Conservation (phyloP, 2,888 invertebrate genomes). For the Drosophila mimica region DNA sequence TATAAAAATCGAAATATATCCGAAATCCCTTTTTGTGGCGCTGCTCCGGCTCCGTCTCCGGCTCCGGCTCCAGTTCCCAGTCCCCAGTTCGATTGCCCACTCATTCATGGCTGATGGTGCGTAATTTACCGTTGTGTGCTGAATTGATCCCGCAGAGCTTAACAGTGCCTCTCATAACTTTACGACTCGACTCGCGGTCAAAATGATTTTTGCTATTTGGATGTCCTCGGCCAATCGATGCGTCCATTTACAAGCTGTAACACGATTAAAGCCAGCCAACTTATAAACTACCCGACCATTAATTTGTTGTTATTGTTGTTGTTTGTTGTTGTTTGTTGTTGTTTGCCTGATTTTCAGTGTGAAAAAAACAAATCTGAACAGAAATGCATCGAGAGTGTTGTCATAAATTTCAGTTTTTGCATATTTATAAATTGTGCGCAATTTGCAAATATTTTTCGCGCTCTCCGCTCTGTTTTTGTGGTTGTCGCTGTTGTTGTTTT, state of each 20-base stretch:
- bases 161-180: conserved; percentile 74
- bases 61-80: background rate
- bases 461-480: conserved; percentile 21
- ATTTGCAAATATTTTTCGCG: conserved; percentile 45
- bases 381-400: conserved; percentile 27
- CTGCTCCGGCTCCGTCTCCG: background rate
- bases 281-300: conserved; percentile 60
- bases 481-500: conserved; percentile 20
- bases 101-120: conserved; percentile 16
- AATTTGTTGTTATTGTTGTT: conserved; percentile 41
- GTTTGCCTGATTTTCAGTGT: conserved; percentile 19
- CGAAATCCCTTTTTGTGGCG: conserved; percentile 62
- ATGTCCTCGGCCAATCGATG: conserved; percentile 38
- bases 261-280: conserved; percentile 55
- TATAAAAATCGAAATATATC: conserved; percentile 67
- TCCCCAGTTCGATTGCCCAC: background rate
- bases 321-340: conserved; percentile 10
- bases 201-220: conserved; percentile 58
- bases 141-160: conserved; percentile 78
- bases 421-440: conserved; percentile 57
- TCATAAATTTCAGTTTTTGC: conserved; percentile 58
- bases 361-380: background rate
- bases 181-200: conserved; percentile 55
- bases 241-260: conserved; percentile 61
- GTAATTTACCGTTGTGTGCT: conserved; percentile 59